These are phyloP conservation scores for Dichetophora obliterata DNA, from an alignment of 2,888 invertebrate species.

Conservation along the genomic window DNA sequence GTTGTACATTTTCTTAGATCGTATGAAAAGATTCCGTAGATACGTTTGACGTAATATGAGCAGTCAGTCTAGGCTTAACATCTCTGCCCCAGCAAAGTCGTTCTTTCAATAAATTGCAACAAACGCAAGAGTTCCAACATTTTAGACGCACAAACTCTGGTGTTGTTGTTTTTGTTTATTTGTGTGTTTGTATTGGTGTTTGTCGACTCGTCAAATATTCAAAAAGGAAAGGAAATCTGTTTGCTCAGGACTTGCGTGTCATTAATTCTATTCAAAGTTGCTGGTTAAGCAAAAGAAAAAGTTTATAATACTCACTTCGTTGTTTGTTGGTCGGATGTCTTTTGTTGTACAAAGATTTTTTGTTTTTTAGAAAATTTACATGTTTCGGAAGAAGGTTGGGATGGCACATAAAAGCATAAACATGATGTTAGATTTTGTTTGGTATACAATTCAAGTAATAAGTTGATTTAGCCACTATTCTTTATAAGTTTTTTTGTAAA, in stretches of 20 bases:
- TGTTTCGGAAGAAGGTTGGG: too few species aligned
- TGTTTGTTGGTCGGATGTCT: background rate
- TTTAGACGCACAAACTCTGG: background rate
- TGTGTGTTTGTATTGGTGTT: conserved; percentile 19
- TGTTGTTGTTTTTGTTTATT: background rate
- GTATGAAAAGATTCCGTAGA: conserved; percentile 8
- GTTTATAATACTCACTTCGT: background rate
- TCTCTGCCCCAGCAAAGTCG: background rate
- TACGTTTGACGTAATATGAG: background rate
- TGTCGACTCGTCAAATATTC: conserved; percentile 14
- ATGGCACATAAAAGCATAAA: too few species aligned
- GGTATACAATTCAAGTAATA: too few species aligned
- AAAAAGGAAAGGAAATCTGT: conserved; percentile 38
- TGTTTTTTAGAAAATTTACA: too few species aligned
- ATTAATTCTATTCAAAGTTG: conserved; percentile 45
- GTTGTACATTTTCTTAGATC: conserved; percentile 6
- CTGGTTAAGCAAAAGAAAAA: conserved; percentile 18
- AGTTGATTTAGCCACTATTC: too few species aligned
- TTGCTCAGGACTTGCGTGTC: conserved; percentile 49
- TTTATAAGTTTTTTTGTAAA: too few species aligned
- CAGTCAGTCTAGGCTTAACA: conserved; percentile 4
- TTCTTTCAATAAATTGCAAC: background rate
- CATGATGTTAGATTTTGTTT: too few species aligned
- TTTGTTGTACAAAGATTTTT: background rate
- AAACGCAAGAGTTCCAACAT: background rate